These are phyloP conservation scores for Drosophila merina DNA, from an alignment of 2,888 invertebrate species.

Conservation along the genomic window DNA sequence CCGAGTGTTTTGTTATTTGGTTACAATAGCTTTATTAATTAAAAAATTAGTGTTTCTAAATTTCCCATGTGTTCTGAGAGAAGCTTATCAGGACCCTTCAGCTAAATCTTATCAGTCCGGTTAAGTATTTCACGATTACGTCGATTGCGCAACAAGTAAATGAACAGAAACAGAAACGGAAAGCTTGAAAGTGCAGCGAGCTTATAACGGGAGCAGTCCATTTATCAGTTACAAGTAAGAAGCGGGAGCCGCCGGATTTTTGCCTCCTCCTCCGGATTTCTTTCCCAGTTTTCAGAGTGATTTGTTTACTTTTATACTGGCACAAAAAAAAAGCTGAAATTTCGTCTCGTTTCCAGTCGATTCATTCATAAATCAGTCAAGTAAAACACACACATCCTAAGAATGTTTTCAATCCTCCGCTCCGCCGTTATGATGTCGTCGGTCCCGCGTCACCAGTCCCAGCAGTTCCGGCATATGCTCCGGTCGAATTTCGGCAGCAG, in stretches of 20 bases:
- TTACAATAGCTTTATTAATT: slow-evolving; percentile 33
- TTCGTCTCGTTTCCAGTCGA: slow-evolving; percentile 31
- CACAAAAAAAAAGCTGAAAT: slow-evolving; percentile 22
- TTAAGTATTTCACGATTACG: slow-evolving; percentile 51
- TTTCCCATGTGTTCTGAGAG: slow-evolving; percentile 20
- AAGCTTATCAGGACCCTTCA: slow-evolving; percentile 33
- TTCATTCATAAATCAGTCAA: slow-evolving; percentile 44
- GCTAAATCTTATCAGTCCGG: slow-evolving; percentile 53
- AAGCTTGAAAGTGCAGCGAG: slow-evolving; percentile 17
- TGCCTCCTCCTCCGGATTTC: background rate
- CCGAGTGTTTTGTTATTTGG: slow-evolving; percentile 27
- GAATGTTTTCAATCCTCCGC: slow-evolving; percentile 64
- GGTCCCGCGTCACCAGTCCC: slow-evolving; percentile 36
- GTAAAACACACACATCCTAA: slow-evolving; percentile 4
- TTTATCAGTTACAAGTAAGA: slow-evolving; percentile 55
- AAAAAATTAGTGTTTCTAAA: slow-evolving; percentile 15
- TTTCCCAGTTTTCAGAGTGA: slow-evolving; percentile 13
- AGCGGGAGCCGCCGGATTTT: slow-evolving; percentile 30
- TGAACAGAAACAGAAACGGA: background rate
- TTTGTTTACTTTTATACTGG: slow-evolving; percentile 18
- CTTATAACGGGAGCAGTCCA: slow-evolving; percentile 49
- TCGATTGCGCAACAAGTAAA: slow-evolving; percentile 67
- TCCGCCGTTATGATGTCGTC: slow-evolving; percentile 44
- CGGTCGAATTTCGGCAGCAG: slow-evolving; percentile 61
- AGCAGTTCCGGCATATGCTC: slow-evolving; percentile 41